These are phyloP conservation scores for Pungitius pungitius DNA, from an alignment of 2,113 vertebrate genomes.

Conservation along the genomic window DNA sequence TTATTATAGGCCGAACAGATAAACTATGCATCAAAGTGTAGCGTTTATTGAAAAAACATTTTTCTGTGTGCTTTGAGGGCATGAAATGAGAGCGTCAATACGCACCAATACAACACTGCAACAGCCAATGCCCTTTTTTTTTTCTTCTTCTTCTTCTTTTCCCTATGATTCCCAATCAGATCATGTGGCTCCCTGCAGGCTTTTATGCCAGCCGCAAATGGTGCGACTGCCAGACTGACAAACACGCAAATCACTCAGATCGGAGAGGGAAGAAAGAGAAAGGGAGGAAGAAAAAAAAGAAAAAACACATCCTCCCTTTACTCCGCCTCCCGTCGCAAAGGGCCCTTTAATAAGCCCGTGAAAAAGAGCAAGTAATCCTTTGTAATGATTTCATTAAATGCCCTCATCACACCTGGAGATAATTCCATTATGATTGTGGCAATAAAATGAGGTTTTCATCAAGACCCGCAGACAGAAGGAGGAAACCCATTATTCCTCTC, in stretches of 20 bases:
- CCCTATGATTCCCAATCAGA: conserved; percentile 80
- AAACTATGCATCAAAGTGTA: conserved; percentile 69
- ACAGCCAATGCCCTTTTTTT: conserved; percentile 41
- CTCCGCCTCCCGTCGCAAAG: conserved; percentile 64
- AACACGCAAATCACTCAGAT: conserved; percentile 73
- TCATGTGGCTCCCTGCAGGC: conserved; percentile 78
- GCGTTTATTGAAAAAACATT: conserved; percentile 67
- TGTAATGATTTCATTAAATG: conserved; percentile 83
- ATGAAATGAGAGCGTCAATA: conserved; percentile 71
- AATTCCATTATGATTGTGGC: conserved; percentile 83
- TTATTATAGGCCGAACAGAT: conserved; percentile 63
- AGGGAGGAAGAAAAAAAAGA: background rate
- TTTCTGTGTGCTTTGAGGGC: conserved; percentile 70
- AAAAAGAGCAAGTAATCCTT: conserved; percentile 78
- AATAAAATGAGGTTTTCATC: conserved; percentile 84
- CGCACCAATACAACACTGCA: conserved; percentile 68
- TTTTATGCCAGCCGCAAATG: conserved; percentile 78
- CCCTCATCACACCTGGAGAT: conserved; percentile 83
- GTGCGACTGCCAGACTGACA: conserved; percentile 76
- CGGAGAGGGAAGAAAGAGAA: conserved; percentile 6
- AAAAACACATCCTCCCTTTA: conserved; percentile 37
- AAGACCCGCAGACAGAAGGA: conserved; percentile 75
- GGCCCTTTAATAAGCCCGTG: conserved; percentile 73
- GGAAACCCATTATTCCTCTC: conserved; percentile 79
- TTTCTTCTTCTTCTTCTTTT: conserved; percentile 18